phyloP scores from a whole-genome alignment of 2,113 vertebrate genomes.

The Delphinapterus leucas region DNA sequence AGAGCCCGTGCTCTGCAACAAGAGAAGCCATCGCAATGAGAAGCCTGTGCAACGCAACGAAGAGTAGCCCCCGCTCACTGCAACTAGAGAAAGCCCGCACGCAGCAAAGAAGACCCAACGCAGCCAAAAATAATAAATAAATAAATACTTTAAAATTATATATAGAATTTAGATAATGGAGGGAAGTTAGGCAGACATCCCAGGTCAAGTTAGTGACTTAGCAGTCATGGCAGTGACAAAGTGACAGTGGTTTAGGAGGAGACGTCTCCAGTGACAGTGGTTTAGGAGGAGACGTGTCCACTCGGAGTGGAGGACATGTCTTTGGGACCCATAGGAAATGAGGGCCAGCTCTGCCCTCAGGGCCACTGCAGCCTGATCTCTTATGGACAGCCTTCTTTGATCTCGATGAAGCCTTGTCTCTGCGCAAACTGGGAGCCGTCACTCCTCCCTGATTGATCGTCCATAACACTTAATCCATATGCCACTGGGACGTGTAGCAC shows the following conservation, averaged over 20 bases:
- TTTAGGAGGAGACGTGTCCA: not conserved
- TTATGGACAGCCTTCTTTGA: not conserved
- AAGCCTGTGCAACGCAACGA: accelerated
- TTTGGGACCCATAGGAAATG: not conserved
- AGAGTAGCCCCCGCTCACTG: no score
- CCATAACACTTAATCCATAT: not conserved
- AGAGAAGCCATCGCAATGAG: no score
- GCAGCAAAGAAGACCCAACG: no score
- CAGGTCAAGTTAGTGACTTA: not conserved
- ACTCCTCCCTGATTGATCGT: not conserved
- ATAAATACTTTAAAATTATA: not conserved
- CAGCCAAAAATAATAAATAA: no score
- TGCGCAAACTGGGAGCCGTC: not conserved
- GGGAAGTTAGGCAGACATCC: not conserved
- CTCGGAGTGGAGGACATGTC: not conserved
- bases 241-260: not conserved
- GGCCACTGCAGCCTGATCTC: not conserved
- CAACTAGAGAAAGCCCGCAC: accelerated
- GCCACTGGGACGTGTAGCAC: accelerated
- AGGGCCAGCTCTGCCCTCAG: not conserved
- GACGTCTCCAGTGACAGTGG: not conserved
- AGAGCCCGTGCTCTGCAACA: no score
- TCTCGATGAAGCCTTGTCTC: not conserved
- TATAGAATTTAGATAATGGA: not conserved
- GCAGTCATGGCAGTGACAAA: not conserved